Evolutionary conservation across 2,113 vertebrate genomes (phyloP).

Genomic region (Thinocorus orbignyianus): DNA sequence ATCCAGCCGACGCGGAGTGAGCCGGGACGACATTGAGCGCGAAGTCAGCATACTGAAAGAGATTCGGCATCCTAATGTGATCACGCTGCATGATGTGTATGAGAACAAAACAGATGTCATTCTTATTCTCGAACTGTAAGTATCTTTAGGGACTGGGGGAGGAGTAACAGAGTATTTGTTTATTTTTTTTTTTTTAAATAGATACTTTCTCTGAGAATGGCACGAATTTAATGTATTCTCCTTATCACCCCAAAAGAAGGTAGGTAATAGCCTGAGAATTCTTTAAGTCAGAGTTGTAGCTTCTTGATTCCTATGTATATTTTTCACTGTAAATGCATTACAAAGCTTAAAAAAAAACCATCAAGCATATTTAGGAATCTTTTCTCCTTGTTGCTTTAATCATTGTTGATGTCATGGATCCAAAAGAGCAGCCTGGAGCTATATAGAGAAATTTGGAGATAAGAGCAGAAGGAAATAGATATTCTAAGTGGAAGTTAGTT

Average conservation of each 20-base stretch:
- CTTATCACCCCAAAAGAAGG: not conserved
- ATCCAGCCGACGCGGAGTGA: constrained; percentile 91
- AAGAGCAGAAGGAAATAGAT: not conserved
- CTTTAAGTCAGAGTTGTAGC: not conserved
- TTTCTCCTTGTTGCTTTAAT: not conserved
- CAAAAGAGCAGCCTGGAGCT: not conserved
- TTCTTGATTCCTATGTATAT: not conserved
- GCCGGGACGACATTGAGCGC: constrained; percentile 92
- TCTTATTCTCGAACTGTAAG: constrained; percentile 98
- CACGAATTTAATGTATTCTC: not conserved
- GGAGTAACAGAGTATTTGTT: not conserved
- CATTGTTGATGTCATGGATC: not conserved
- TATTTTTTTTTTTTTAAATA: not conserved
- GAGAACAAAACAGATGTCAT: constrained; percentile 96
- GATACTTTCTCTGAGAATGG: not conserved
- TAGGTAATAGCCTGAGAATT: not conserved
- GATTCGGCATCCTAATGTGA: constrained; percentile 94
- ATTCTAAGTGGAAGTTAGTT: not conserved
- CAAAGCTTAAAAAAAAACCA: not conserved
- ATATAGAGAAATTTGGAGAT: not conserved
- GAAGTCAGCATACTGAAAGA: constrained; percentile 95
- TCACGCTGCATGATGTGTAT: constrained; percentile 91
- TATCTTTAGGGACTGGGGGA: not conserved
- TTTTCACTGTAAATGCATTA: not conserved
- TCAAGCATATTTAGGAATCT: not conserved